A percentile compares a stretch with the other conserved stretches of the same genome.
These are phyloP conservation scores for Acanthurus lineatus DNA, from an alignment of 2,797 vertebrate genomes.

Conservation along the genomic window DNA sequence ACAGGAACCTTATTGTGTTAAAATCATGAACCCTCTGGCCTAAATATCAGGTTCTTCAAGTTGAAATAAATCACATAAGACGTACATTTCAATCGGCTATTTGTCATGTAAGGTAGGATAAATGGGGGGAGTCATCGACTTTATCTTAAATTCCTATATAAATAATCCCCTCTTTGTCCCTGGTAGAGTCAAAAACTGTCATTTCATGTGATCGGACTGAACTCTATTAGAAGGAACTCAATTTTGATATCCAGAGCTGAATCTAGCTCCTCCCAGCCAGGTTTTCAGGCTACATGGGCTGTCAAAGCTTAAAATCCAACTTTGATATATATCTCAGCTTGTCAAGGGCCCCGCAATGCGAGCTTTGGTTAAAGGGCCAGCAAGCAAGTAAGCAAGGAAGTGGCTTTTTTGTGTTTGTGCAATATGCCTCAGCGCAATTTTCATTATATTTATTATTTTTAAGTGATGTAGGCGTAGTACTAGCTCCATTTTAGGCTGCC, in stretches of 20 bases:
- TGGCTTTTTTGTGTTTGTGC: background rate
- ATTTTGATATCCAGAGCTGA: background rate
- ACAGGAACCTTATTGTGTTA: background rate
- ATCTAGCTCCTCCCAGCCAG: slow-evolving; percentile 7
- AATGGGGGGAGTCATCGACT: too few species aligned
- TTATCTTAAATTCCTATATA: background rate
- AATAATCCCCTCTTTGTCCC: background rate
- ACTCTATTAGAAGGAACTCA: background rate
- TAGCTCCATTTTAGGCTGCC: slow-evolving; percentile 55
- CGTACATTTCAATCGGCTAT: background rate
- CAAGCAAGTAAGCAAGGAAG: slow-evolving; percentile 17
- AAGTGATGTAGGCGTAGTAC: slow-evolving; percentile 40
- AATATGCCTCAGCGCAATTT: background rate
- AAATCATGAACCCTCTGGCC: background rate
- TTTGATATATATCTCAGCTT: slow-evolving; percentile 29
- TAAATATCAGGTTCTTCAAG: background rate
- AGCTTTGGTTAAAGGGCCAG: slow-evolving; percentile 20
- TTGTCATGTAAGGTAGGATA: background rate
- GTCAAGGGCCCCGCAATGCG: background rate
- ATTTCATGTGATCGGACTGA: background rate
- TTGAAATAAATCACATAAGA: background rate
- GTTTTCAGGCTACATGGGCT: slow-evolving; percentile 30
- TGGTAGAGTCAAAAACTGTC: background rate
- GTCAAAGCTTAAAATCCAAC: slow-evolving; percentile 34
- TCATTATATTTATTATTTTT: slow-evolving; percentile 35